phyloP scores from a whole-genome alignment of 2,113 vertebrate genomes.

The Microtus montanus region DNA sequence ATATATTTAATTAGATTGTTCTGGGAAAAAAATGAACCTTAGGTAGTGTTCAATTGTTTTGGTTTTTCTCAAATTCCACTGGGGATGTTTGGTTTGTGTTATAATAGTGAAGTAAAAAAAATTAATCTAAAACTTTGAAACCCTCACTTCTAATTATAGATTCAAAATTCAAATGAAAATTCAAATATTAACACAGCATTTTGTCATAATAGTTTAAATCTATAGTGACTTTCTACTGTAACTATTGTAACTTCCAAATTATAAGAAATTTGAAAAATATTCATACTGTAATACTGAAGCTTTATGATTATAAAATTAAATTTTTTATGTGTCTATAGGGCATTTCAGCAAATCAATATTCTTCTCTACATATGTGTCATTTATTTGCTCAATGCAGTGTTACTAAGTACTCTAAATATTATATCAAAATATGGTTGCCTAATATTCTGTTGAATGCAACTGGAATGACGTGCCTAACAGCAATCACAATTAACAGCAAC shows the following conservation, averaged over 20 bases:
- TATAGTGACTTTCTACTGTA: background rate
- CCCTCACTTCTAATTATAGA: background rate
- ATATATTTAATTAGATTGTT: background rate
- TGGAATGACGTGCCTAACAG: slow-evolving; percentile 28
- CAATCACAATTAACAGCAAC: background rate
- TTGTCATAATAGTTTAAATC: background rate
- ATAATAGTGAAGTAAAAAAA: background rate
- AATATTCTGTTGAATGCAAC: background rate
- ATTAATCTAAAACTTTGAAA: slow-evolving; percentile 16
- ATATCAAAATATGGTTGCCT: background rate
- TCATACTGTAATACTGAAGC: background rate
- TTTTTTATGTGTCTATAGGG: background rate
- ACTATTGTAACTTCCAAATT: background rate
- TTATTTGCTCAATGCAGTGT: background rate
- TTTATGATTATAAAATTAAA: background rate
- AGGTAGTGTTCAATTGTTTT: background rate
- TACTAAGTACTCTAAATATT: background rate
- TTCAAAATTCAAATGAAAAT: background rate
- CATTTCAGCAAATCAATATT: slow-evolving; percentile 29
- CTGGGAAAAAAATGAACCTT: slow-evolving; percentile 20
- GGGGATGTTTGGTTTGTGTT: background rate
- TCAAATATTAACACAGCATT: background rate
- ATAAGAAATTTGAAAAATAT: slow-evolving; percentile 41
- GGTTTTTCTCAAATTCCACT: background rate
- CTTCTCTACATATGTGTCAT: background rate